Conservation (phyloP, 2,888 invertebrate genomes). For the Tridacna gigas region DNA sequence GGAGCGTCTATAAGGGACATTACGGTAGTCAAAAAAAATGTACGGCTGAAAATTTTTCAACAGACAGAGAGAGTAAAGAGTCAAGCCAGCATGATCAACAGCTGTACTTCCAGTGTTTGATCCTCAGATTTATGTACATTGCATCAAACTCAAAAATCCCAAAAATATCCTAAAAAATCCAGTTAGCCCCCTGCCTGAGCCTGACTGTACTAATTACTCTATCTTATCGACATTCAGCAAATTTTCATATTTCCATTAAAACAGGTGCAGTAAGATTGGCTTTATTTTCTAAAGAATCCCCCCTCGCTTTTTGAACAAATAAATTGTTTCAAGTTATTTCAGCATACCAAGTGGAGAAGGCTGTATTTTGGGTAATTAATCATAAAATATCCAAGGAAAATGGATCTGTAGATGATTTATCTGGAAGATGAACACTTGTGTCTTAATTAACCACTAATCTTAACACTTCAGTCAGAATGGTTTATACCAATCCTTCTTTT, state of each 20-base stretch:
- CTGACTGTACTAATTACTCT: slow-evolving; percentile 50
- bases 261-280: slow-evolving; percentile 62
- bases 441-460: slow-evolving; percentile 64
- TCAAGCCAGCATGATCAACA: slow-evolving; percentile 30
- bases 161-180: slow-evolving; percentile 36
- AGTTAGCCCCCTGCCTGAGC: slow-evolving; percentile 38
- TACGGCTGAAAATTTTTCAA: no score
- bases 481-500: slow-evolving; percentile 15
- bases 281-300: slow-evolving; percentile 46
- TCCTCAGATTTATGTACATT: slow-evolving; percentile 52
- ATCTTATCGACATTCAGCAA: slow-evolving; percentile 51
- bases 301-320: slow-evolving; percentile 31
- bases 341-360: slow-evolving; percentile 21
- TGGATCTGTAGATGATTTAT: slow-evolving; percentile 55
- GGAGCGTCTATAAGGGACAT: no score
- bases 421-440: slow-evolving; percentile 56
- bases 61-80: slow-evolving; percentile 11
- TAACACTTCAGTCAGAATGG: slow-evolving; percentile 28
- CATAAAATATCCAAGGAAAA: slow-evolving; percentile 44
- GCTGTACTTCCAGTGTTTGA: slow-evolving; percentile 49
- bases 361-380: slow-evolving; percentile 61
- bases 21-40: no score
- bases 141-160: slow-evolving; percentile 34
- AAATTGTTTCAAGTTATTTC: slow-evolving; percentile 55
- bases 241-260: slow-evolving; percentile 57